These are phyloP conservation scores for Athripsodes cinereus DNA, from an alignment of 2,888 invertebrate species.

Conservation along the genomic window DNA sequence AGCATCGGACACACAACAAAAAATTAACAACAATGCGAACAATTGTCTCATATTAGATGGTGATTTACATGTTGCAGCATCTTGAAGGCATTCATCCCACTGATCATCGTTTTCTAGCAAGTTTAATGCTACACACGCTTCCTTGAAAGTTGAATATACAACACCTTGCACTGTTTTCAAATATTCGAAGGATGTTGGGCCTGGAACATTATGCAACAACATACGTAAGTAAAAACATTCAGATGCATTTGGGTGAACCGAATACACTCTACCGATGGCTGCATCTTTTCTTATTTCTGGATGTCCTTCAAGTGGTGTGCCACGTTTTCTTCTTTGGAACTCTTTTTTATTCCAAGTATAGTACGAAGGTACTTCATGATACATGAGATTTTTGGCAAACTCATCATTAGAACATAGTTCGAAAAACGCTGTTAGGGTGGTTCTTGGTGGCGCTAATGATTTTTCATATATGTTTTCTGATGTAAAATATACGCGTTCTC, in stretches of 20 bases:
- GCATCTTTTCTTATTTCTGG: too few species aligned
- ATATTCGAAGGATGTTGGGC: background rate
- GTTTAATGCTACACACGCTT: background rate
- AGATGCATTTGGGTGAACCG: background rate
- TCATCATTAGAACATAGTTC: background rate
- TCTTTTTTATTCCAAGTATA: background rate
- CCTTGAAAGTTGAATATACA: background rate
- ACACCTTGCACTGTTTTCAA: background rate
- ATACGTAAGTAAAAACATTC: background rate
- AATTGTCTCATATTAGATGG: background rate
- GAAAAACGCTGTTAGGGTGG: background rate
- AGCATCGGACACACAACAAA: background rate
- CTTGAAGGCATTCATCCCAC: background rate
- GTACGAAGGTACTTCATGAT: background rate
- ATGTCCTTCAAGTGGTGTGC: too few species aligned
- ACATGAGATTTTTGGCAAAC: background rate
- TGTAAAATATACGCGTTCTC: background rate
- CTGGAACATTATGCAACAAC: background rate
- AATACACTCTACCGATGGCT: background rate
- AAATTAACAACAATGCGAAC: background rate
- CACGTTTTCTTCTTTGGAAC: background rate
- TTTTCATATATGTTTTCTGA: background rate
- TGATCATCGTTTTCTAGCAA: background rate
- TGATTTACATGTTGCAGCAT: background rate
- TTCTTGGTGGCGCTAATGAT: background rate